Conservation (phyloP, 2,113 vertebrate species). For the Gymnogyps californianus region DNA sequence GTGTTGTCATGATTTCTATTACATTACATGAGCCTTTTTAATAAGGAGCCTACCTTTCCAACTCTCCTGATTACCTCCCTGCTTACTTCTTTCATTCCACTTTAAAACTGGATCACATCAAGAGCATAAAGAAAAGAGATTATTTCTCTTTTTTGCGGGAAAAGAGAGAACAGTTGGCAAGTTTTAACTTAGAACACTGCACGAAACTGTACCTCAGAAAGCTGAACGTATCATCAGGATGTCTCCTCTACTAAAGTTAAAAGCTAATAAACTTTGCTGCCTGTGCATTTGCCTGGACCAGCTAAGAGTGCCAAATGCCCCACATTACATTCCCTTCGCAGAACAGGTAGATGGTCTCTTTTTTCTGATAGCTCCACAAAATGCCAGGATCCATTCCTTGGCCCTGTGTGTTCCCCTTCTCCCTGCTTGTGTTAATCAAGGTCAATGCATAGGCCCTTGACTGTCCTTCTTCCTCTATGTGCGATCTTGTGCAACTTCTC, state of each 20-base stretch:
- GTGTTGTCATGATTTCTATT: not conserved
- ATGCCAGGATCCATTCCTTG: not conserved
- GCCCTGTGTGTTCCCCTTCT: not conserved
- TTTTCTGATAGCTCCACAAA: not conserved
- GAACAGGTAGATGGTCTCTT: not conserved
- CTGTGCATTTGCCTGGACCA: not conserved
- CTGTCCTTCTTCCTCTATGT: not conserved
- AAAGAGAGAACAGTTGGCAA: not conserved
- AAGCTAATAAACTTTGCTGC: not conserved
- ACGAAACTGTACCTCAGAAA: not conserved
- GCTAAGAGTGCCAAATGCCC: not conserved
- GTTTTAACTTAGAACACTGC: not conserved
- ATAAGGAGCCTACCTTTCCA: not conserved
- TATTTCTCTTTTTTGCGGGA: not conserved
- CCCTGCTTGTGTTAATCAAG: not conserved
- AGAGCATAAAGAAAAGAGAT: not conserved
- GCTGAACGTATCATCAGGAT: not conserved
- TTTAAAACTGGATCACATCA: not conserved
- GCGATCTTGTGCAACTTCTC: rapidly evolving
- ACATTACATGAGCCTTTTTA: not conserved
- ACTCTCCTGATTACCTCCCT: not conserved
- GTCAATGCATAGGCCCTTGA: not conserved
- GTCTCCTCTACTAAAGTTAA: not conserved
- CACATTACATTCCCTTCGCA: not conserved
- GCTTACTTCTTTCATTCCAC: not conserved